These are phyloP conservation scores for Timema podura DNA, from an alignment of 2,888 invertebrate genomes.

Conservation along the genomic window DNA sequence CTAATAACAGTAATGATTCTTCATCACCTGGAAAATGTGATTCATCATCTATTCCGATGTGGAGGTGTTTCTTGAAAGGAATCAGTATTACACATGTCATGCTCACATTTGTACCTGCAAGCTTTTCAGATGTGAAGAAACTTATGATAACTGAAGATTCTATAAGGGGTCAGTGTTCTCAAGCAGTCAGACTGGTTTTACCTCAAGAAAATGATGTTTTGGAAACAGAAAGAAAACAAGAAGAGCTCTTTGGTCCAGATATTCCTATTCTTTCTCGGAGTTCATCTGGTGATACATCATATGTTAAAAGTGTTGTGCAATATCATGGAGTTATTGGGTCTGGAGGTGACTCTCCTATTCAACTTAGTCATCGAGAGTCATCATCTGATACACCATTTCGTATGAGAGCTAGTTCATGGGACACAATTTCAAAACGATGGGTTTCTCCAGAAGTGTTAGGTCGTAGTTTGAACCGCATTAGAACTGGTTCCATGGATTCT, in stretches of 20 bases:
- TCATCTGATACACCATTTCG: conserved; percentile 32
- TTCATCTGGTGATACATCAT: conserved; percentile 25
- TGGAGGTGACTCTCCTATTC: conserved; percentile 22
- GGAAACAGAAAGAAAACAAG: too few relatives aligned
- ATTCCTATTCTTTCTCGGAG: conserved; percentile 21
- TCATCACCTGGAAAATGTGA: neutral
- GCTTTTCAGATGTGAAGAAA: conserved; percentile 46
- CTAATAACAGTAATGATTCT: too few relatives aligned
- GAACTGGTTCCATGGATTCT: conserved; percentile 37
- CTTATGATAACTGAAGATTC: conserved; percentile 37
- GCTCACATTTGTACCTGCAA: conserved; percentile 61
- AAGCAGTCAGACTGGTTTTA: conserved; percentile 17
- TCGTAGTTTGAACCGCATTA: conserved; percentile 31
- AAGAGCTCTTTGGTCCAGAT: neutral
- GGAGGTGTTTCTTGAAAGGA: conserved; percentile 65
- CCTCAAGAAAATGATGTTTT: too few relatives aligned
- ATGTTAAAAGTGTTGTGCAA: conserved; percentile 16
- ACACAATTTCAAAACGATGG: conserved; percentile 34
- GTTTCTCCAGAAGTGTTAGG: conserved; percentile 25
- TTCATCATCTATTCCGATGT: conserved; percentile 43
- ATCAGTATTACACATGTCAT: conserved; percentile 58
- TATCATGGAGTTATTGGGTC: conserved; percentile 18
- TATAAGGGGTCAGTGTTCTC: conserved; percentile 14
- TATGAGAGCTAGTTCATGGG: conserved; percentile 38
- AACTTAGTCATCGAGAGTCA: conserved; percentile 22